phyloP scores from a whole-genome alignment of 2,888 invertebrate species.

The Habrosyne pyritoides region DNA sequence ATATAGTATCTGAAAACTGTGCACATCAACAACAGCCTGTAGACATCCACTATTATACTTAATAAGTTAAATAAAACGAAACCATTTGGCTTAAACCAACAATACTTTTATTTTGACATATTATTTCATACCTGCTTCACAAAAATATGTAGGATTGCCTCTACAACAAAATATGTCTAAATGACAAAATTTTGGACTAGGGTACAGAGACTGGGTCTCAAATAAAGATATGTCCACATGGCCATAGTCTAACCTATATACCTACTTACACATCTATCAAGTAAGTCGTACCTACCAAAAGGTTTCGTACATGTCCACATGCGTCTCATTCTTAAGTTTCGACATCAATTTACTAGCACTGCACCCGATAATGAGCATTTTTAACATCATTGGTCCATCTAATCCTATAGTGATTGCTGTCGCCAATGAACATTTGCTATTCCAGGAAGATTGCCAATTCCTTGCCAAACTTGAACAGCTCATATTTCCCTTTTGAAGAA shows the following conservation, averaged over 20 bases:
- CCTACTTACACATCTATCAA: neutral
- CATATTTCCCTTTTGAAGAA: no score
- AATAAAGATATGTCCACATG: constrained; percentile 45
- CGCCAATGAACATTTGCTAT: no score
- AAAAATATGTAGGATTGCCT: constrained; percentile 56
- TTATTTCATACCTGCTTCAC: constrained; percentile 41
- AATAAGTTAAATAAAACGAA: neutral
- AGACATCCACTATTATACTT: neutral
- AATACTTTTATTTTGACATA: constrained; percentile 40
- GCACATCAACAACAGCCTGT: no score
- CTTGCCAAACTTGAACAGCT: no score
- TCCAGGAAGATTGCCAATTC: no score
- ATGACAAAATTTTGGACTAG: constrained; percentile 59
- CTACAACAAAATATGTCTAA: constrained; percentile 51
- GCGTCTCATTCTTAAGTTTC: neutral
- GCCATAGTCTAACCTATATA: constrained; percentile 24
- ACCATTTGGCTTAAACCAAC: constrained; percentile 33
- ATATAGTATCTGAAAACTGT: no score
- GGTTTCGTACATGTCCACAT: neutral
- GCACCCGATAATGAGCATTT: no score
- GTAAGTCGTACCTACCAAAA: neutral
- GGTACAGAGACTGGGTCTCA: constrained; percentile 42
- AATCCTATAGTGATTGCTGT: no score
- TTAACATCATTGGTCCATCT: no score
- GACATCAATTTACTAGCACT: neutral